Evolutionary conservation across 2,113 vertebrate genomes (phyloP).

Genomic region (Engraulis encrasicolus): DNA sequence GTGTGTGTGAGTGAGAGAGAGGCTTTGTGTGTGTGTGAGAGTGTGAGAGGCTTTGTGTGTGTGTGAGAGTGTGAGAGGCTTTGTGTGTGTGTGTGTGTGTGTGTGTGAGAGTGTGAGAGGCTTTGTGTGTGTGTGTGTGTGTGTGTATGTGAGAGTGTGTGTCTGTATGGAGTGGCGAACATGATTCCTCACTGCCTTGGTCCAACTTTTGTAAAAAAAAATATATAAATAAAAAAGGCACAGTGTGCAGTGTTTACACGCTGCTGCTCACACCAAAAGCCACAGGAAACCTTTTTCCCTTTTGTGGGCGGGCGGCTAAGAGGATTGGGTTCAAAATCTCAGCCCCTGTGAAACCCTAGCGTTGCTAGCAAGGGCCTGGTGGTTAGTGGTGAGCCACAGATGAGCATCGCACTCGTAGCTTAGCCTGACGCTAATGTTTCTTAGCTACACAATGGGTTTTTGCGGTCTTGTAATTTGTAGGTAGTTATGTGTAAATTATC

Average conservation of each 20-base stretch:
- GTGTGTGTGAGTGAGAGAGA: too few relatives aligned
- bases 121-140: too few relatives aligned
- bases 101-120: too few relatives aligned
- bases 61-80: too few relatives aligned
- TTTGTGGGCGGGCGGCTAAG: background rate
- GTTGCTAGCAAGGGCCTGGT: constrained; percentile 27
- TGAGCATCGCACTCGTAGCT: constrained; percentile 15
- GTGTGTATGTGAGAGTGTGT: too few relatives aligned
- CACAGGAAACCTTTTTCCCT: background rate
- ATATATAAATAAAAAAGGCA: too few relatives aligned
- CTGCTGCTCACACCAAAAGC: constrained; percentile 3
- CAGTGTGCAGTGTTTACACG: background rate
- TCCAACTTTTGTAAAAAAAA: constrained; percentile 25
- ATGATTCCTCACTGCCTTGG: constrained; percentile 6
- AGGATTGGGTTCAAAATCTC: background rate
- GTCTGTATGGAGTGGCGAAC: background rate
- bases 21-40: background rate
- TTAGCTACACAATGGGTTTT: background rate
- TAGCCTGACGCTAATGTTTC: background rate
- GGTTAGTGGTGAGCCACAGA: constrained; percentile 24
- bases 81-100: too few relatives aligned
- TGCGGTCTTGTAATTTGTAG: background rate
- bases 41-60: too few relatives aligned
- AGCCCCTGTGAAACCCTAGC: background rate
- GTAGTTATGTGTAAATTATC: background rate